Conservation (phyloP, 1,140 invertebrate genomes). For the Homalodisca vitripennis region DNA sequence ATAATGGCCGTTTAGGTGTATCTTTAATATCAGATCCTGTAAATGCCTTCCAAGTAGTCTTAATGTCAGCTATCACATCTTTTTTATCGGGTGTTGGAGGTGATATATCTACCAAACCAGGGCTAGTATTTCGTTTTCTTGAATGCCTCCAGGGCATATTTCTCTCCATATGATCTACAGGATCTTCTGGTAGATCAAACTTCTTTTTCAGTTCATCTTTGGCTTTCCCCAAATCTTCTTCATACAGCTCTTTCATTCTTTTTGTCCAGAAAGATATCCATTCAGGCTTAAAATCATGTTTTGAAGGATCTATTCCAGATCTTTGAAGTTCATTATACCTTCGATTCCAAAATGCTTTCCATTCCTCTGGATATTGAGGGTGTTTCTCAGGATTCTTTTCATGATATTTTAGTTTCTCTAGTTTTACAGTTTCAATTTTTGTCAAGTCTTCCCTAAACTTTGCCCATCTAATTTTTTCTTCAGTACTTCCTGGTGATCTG, state of each 20-base stretch:
- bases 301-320: slow-evolving; percentile 62
- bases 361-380: slow-evolving; percentile 79
- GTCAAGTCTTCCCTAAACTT: slow-evolving; percentile 47
- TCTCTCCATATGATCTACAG: neutral
- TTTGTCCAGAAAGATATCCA: slow-evolving; percentile 83
- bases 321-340: slow-evolving; percentile 70
- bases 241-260: slow-evolving; percentile 72
- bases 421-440: slow-evolving; percentile 53
- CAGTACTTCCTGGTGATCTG: too few species aligned
- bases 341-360: slow-evolving; percentile 82
- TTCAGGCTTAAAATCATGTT: slow-evolving; percentile 81
- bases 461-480: slow-evolving; percentile 43
- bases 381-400: slow-evolving; percentile 84
- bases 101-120: slow-evolving; percentile 28
- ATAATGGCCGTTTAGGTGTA: slow-evolving; percentile 37
- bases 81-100: slow-evolving; percentile 32
- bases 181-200: slow-evolving; percentile 41
- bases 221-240: slow-evolving; percentile 59
- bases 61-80: slow-evolving; percentile 41
- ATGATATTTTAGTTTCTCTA: slow-evolving; percentile 64
- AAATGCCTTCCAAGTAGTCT: slow-evolving; percentile 43
- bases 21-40: slow-evolving; percentile 41
- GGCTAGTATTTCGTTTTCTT: slow-evolving; percentile 15
- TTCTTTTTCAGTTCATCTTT: slow-evolving; percentile 57
- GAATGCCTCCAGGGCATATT: slow-evolving; percentile 19